Base-by-base conservation (phyloP, 1,140 invertebrate genomes). In the Archegozetes longisetosus region DNA sequence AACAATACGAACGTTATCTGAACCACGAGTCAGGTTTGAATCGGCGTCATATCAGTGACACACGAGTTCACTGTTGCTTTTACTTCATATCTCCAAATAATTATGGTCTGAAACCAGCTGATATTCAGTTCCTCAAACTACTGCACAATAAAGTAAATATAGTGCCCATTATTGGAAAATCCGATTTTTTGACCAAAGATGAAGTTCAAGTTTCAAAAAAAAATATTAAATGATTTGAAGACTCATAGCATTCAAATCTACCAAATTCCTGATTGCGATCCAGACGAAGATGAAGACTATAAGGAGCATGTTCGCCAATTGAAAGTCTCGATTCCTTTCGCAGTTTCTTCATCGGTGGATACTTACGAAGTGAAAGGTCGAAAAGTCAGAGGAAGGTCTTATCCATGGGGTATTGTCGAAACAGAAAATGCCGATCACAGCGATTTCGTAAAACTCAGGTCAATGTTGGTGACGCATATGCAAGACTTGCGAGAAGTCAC, bases 71-170 rank as follows among this genome's bases (percentile, higher is more conserved):
- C 71, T 93, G 88, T 73, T 98, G 94, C 75, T 90, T 99, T 67
- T 99, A 98, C 75, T 99, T 99, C 73, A 97, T 99, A 70, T 93
- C 94, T 50, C 95, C 96, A 17, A 92, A 92, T 74, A 93, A 93
- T 28, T 93, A 98, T 77, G 92, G 93, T 61, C 76, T 99, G 52
- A 82, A 94, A 65, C 88, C 92, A 0, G 72, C 98, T 62, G 95
- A 99, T 73, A 86, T 98, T 67, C 89, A 98, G 75, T 95, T 97
- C 70, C 97, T 99, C 93, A 96, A 96, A 70, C 85, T 94, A 69
- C 76, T 99, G 13, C 93, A 98, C 70, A 90, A 93, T 66, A 97
- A 94, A 81, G 74, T 66, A 2, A 98, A 98, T 71, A 94, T 99
- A 69, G 91, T 99, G 67, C 95, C 95, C 62, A 88, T 99, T 1